These are phyloP conservation scores for Tyria jacobaeae DNA, from an alignment of 2,888 invertebrate species.

Conservation along the genomic window DNA sequence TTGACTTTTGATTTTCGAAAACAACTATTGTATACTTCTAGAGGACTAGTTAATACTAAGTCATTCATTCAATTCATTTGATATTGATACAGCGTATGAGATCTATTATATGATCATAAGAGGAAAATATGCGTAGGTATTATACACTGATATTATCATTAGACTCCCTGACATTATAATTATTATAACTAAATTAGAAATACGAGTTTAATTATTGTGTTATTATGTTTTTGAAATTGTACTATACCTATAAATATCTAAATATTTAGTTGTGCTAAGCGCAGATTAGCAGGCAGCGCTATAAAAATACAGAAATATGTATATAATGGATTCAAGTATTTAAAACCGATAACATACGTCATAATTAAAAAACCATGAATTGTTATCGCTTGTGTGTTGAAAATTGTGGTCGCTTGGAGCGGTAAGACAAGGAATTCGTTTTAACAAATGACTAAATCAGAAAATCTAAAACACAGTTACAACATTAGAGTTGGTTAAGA, in stretches of 20 bases:
- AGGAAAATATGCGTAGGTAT: not conserved
- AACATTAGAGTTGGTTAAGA: no score
- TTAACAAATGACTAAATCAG: not conserved
- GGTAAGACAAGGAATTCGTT: not conserved
- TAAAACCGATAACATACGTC: constrained; percentile 2
- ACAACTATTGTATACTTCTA: constrained; percentile 6
- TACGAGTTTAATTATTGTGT: not conserved
- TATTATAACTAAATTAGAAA: not conserved
- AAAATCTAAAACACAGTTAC: not conserved
- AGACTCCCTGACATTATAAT: not conserved
- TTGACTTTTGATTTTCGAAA: constrained; percentile 16
- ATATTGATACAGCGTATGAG: not conserved
- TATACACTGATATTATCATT: not conserved
- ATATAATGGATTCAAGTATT: not conserved
- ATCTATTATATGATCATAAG: not conserved
- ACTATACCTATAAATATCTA: not conserved
- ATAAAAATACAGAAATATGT: not conserved
- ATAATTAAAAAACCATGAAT: constrained; percentile 12
- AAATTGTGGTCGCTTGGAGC: not conserved
- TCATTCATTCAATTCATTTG: no score
- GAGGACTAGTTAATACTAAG: not conserved
- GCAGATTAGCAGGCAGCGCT: no score
- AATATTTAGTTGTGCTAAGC: not conserved
- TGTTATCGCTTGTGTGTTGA: constrained; percentile 10
- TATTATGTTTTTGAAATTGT: not conserved